These are phyloP conservation scores for Caenorhabditis brenneri DNA, from an alignment of 1,140 invertebrate species.

Conservation along the genomic window DNA sequence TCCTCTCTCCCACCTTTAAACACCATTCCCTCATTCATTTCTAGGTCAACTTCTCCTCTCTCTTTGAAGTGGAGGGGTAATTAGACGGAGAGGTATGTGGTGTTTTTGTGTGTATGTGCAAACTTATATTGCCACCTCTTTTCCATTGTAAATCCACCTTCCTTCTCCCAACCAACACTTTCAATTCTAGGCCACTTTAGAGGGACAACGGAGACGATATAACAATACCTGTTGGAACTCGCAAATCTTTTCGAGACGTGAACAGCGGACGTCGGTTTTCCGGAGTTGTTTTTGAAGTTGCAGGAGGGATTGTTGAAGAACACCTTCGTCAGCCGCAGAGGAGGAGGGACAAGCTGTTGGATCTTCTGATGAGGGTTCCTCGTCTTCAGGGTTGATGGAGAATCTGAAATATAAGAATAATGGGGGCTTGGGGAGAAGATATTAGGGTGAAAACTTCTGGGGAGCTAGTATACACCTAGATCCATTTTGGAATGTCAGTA, in stretches of 20 bases:
- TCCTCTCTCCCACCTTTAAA: background rate
- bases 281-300: conserved; percentile 48
- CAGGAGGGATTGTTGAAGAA: conserved; percentile 37
- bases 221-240: conserved; percentile 46
- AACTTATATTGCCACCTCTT: conserved; percentile 27
- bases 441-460: too few species aligned
- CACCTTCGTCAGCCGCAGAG: conserved; percentile 14
- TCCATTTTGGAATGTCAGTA: too few species aligned
- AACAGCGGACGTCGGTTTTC: conserved; percentile 28
- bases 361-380: background rate
- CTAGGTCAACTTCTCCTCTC: background rate
- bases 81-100: background rate
- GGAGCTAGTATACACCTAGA: too few species aligned
- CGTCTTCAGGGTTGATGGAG: background rate
- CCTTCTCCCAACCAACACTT: background rate
- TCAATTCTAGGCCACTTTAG: background rate
- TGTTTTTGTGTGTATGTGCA: background rate
- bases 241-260: conserved; percentile 45
- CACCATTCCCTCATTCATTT: background rate
- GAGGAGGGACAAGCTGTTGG: background rate
- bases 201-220: background rate
- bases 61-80: too few species aligned
- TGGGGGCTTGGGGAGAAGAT: too few species aligned
- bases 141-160: background rate
- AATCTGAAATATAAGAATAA: background rate